A percentile compares a stretch with the other conserved stretches of the same genome.
These are phyloP conservation scores for Spatulosminthurus flaviceps DNA, from an alignment of 2,888 invertebrate species.

Conservation along the genomic window DNA sequence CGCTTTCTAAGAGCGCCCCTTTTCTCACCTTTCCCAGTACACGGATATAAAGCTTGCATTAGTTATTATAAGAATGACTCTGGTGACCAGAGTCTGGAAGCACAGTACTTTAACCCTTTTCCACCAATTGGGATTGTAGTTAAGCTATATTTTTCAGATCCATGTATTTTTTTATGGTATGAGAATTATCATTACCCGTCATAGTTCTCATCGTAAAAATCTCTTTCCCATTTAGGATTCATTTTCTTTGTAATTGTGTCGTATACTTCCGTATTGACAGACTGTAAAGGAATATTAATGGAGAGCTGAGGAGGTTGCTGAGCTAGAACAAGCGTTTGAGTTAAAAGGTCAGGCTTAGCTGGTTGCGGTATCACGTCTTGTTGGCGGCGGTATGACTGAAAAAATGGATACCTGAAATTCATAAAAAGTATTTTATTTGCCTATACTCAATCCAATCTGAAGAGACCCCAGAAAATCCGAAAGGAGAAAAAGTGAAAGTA, in stretches of 20 bases:
- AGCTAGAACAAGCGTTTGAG: constrained; percentile 60
- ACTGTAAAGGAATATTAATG: constrained; percentile 59
- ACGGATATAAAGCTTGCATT: no score
- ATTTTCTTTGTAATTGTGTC: constrained; percentile 59
- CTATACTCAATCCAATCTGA: no score
- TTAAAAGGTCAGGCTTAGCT: constrained; percentile 55
- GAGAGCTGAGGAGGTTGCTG: constrained; percentile 60
- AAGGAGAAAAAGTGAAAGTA: no score
- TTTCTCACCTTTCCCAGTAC: no score
- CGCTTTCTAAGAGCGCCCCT: no score
- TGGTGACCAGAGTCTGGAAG: no score
- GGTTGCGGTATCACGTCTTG: constrained; percentile 19
- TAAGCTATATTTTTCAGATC: no score
- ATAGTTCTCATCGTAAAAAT: constrained; percentile 56
- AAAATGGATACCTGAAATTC: constrained; percentile 60
- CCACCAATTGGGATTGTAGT: no score
- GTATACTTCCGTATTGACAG: constrained; percentile 62
- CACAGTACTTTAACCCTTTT: no score
- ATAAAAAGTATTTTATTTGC: not conserved
- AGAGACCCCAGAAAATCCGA: no score
- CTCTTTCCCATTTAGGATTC: constrained; percentile 59
- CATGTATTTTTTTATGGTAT: not conserved
- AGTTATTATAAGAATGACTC: no score
- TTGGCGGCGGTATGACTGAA: constrained; percentile 55
- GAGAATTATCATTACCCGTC: constrained; percentile 57